Base-by-base conservation (phyloP, 92 coral and sea anemone species). In the Parazoanthus darwini region DNA sequence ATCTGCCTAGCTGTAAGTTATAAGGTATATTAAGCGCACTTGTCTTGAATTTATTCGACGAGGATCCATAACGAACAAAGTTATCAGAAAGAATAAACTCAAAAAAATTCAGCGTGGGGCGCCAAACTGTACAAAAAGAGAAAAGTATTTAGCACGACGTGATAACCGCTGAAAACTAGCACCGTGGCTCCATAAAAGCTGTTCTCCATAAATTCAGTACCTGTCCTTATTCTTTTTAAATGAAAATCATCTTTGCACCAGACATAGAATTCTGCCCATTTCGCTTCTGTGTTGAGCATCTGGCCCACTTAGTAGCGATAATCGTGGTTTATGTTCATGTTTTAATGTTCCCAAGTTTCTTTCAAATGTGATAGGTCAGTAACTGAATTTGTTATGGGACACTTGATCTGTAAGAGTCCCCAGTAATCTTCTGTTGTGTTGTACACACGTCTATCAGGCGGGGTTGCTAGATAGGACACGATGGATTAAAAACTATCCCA, bases 251-350 rank as follows among this genome's bases (percentile, higher is more conserved):
- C 67, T 73, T 74, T 88, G 37, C 88, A 88, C 13, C 15, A 74
- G 22, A 82, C 77, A 35, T 25, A 88, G 25, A 88, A 88, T 20
- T 74, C 82, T 18, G 38, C 87, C 88, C 82, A 81, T 26, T 8
- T 18, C 15, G 39, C 50, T 56, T 70, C 67, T 13, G 85, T 66
- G 72, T 70, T 42, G 9, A 79, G 86, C 90, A 79, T 50, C 50
- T 66, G 86, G 23, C 73, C 86, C 77, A 81, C 87, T 16, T 88
- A 82, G 88, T 88, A 88, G 81, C 74, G 74, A 66, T 88, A 88
- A 58, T 25, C 74, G 38, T 46, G 90, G 23, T 33, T 71, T 51
- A 54, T 81, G 0, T 82, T 82, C 82, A 6, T 74, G 87, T 88
- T 73, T 82, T 54, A 54, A 13, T 59, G 67, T 39, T 14, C 82